Evolutionary conservation across 2,888 invertebrate species (phyloP), one percentile per base, ranked within the genome.

Genomic region (Athalia cordata): DNA sequence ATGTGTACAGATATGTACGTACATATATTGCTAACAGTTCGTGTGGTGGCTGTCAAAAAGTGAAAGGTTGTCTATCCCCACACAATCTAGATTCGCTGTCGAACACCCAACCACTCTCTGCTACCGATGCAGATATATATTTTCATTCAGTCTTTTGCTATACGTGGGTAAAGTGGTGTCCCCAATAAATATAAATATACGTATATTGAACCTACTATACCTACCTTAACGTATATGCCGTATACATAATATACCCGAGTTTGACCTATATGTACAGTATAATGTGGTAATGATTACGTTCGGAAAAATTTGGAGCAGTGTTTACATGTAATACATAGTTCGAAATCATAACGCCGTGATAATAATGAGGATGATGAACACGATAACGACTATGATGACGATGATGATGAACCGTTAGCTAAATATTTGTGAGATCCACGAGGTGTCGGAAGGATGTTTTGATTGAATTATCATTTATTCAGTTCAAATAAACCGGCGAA

Each of bases 41-140:
- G 74, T 49, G 29, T 13, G 47, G 43, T 47, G 7, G 75, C 81
- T 86, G 86, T 84, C 87, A 87, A 89, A 86, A 89, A 89, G 89
- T 89, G 89, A 89, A 89, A 89, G 89, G 89, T 87, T 84, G 83
- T 81, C 82, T 74, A 83, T 84, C 85, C 84, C 84, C 85, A 85
- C 85, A 79, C 82, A 81, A 82, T 85, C 84, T 82, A 82, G 81
- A 85, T 85, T 81, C 64, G 29, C 76, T 80, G 81, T 80, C 77
- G 77, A 64, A 67, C 76, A 74, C 9, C 62, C 67, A 57, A 72
- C 67, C 77, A 67, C 80, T 59, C 78, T 77, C 47, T 65, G 50
- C 11, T 55, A 68, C 75, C 57, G 68, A 61, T 68, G 72, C 77
- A 77, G 61, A 77, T 61, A 67, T 62, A 50, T 77, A 82, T 82